phyloP scores from a whole-genome alignment of 2,888 invertebrate species.

The Orthosia gothica region DNA sequence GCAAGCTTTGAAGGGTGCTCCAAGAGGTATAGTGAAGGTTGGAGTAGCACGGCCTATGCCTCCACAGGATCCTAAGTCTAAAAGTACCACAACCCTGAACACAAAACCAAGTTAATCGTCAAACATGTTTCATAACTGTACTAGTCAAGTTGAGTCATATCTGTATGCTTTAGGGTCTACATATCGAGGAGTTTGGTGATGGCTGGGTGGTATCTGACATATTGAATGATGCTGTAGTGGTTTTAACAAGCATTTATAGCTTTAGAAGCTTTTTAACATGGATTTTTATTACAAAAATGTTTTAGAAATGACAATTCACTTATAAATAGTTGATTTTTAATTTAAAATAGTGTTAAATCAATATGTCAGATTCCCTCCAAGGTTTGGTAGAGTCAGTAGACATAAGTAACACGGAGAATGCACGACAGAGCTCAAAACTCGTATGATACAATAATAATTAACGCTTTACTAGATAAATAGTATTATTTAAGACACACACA shows the following conservation, averaged over 20 bases:
- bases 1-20: constrained; percentile 98
- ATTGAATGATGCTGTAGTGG: constrained; percentile 2
- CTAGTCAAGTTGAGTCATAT: constrained; percentile 90
- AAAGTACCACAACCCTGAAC: constrained; percentile 85
- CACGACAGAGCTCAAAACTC: constrained; percentile 77
- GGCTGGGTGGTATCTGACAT: constrained; percentile 52
- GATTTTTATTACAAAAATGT: background rate
- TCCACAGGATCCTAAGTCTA: constrained; percentile 83
- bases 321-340: background rate
- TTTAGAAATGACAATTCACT: background rate
- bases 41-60: constrained; percentile 97
- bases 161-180: constrained; percentile 78
- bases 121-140: constrained; percentile 74
- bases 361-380: constrained; percentile 30
- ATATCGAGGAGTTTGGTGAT: constrained; percentile 76
- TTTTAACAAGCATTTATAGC: constrained; percentile 1
- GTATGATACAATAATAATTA: constrained; percentile 86
- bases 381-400: constrained; percentile 47
- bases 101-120: constrained; percentile 87
- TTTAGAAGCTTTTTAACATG: constrained; percentile 19
- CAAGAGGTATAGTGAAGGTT: constrained; percentile 96
- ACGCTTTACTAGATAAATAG: constrained; percentile 88
- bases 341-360: background rate
- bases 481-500: constrained; percentile 76
- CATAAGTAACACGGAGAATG: constrained; percentile 40